Evolutionary conservation across 2,797 vertebrate genomes (phyloP).

Genomic region (Rhinichthys osculus): DNA sequence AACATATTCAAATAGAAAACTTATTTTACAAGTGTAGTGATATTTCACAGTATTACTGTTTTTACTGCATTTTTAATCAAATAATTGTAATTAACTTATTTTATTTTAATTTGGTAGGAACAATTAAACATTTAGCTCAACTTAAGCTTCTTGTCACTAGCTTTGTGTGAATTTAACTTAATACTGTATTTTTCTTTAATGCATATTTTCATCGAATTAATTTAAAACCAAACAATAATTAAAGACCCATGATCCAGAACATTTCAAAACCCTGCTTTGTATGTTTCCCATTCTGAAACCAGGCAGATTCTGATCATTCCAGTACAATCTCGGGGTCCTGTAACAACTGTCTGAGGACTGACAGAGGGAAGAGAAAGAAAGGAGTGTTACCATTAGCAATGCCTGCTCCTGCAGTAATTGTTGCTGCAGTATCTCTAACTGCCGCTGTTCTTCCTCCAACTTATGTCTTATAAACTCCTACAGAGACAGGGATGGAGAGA

Average conservation of each 20-base stretch:
- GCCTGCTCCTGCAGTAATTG: slow-evolving; percentile 96
- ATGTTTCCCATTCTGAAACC: neutral
- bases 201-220: neutral
- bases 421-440: slow-evolving; percentile 96
- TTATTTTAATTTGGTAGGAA: neutral
- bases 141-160: neutral
- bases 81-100: too few relatives aligned
- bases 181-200: neutral
- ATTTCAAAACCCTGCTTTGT: neutral
- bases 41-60: neutral
- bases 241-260: neutral
- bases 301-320: neutral
- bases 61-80: neutral
- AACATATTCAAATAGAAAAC: too few relatives aligned
- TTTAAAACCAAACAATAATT: neutral
- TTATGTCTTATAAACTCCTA: slow-evolving; percentile 96
- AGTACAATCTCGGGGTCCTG: neutral
- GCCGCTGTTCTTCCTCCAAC: slow-evolving; percentile 94
- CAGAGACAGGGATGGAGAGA: slow-evolving; percentile 65
- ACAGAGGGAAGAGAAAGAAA: slow-evolving; percentile 23
- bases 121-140: neutral
- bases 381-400: slow-evolving; percentile 88
- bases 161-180: neutral
- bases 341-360: slow-evolving; percentile 38
- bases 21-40: neutral